Percentiles rank a stretch among this genome's conserved stretches.
phyloP scores from a whole-genome alignment of 2,888 invertebrate species.

The Erpobdella octoculata region DNA sequence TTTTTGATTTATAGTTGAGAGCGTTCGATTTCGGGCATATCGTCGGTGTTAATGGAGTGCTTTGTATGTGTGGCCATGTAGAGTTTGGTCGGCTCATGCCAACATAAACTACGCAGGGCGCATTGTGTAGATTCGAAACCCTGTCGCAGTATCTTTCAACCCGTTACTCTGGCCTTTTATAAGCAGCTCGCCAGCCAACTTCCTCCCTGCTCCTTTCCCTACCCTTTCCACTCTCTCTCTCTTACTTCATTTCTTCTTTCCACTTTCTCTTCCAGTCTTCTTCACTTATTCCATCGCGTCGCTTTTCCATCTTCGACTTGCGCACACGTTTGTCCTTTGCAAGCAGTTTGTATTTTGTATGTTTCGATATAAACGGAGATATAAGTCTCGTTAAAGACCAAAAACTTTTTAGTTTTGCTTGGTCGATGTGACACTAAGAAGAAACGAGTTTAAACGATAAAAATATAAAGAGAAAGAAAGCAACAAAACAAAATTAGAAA shows the following conservation, averaged over 20 bases:
- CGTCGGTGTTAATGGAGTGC: slow-evolving; percentile 6
- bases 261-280: not conserved
- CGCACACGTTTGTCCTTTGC: no score
- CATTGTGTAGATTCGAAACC: slow-evolving; percentile 8
- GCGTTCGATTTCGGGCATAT: slow-evolving; percentile 9
- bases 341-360: no score
- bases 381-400: no score
- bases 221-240: not conserved
- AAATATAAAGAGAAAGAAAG: no score
- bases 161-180: not conserved
- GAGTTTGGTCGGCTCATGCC: not conserved
- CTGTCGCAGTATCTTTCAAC: slow-evolving; percentile 10
- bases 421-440: no score
- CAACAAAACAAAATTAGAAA: no score
- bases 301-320: not conserved
- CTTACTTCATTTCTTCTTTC: not conserved
- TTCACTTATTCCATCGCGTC: slow-evolving; percentile 7
- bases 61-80: slow-evolving; percentile 12
- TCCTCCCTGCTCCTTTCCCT: not conserved
- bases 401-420: no score
- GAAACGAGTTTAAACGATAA: no score
- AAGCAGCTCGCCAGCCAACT: no score
- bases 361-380: no score
- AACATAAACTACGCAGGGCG: not conserved
- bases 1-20: slow-evolving; percentile 6